Percentiles rank a stretch among this genome's conserved stretches.
Conservation (phyloP, 2,888 invertebrate genomes). For the Ypsolopha scabrella region DNA sequence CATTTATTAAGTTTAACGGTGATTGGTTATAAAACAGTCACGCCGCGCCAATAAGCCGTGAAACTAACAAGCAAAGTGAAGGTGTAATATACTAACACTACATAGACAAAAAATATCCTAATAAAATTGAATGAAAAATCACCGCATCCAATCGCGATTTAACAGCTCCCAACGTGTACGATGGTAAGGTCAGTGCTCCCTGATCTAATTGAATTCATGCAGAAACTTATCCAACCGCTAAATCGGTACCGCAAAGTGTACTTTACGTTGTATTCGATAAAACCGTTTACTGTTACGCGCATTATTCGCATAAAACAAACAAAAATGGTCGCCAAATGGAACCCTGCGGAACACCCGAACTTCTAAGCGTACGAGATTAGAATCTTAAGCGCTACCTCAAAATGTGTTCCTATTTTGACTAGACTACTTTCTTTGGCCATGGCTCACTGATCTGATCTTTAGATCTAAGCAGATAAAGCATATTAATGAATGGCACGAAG, state of each 20-base stretch:
- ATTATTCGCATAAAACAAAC: background rate
- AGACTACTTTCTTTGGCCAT: background rate
- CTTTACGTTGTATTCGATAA: background rate
- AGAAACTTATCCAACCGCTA: conserved; percentile 49
- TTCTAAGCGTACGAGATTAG: conserved; percentile 18
- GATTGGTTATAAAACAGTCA: no score
- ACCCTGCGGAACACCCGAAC: conserved; percentile 19
- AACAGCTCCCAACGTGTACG: conserved; percentile 22
- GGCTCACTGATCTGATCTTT: background rate
- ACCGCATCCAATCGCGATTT: background rate
- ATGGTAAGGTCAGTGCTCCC: conserved; percentile 26
- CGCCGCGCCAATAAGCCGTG: background rate
- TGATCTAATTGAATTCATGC: conserved; percentile 48
- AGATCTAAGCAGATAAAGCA: background rate
- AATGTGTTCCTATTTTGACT: conserved; percentile 10
- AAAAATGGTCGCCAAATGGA: conserved; percentile 15
- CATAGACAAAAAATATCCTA: background rate
- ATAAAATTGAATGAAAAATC: background rate
- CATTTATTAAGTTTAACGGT: no score
- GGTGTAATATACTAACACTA: background rate
- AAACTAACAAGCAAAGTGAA: background rate
- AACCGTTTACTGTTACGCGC: conserved; percentile 11
- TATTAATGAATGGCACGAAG: background rate
- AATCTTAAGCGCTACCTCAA: conserved; percentile 20
- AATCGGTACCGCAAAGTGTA: conserved; percentile 43